phyloP scores from a whole-genome alignment of 2,113 vertebrate species.

The Oncorhynchus masou region DNA sequence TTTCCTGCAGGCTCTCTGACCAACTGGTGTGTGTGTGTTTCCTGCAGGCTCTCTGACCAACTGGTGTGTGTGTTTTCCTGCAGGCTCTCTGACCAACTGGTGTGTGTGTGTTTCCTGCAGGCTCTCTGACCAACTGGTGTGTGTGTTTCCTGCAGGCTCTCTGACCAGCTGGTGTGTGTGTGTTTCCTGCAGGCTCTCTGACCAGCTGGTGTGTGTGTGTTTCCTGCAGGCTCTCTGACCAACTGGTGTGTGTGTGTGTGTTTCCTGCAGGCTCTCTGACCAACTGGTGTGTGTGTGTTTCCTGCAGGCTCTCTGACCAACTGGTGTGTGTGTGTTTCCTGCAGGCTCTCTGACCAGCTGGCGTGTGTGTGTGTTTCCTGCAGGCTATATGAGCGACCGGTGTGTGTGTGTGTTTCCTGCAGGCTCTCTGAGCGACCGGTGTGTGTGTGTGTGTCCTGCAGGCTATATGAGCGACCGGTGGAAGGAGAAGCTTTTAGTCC shows the following conservation, averaged over 20 bases:
- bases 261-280: conserved; percentile 49
- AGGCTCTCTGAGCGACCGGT: conserved; percentile 61
- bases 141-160: conserved; percentile 51
- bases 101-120: conserved; percentile 45
- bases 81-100: conserved; percentile 17
- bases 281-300: neutral
- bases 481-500: conserved; percentile 64
- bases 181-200: conserved; percentile 51
- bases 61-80: conserved; percentile 40
- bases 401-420: too few species aligned
- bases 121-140: conserved; percentile 3
- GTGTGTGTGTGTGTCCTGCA: conserved; percentile 53
- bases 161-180: too few species aligned
- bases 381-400: too few species aligned
- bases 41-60: conserved; percentile 41
- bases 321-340: too few species aligned
- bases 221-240: conserved; percentile 49
- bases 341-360: too few species aligned
- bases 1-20: conserved; percentile 49
- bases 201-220: neutral
- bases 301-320: too few species aligned
- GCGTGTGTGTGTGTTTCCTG: too few species aligned
- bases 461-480: conserved; percentile 59
- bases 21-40: conserved; percentile 13
- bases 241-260: neutral